phyloP scores from a whole-genome alignment of 2,113 vertebrate species.

The Erythrocercus mccallii region DNA sequence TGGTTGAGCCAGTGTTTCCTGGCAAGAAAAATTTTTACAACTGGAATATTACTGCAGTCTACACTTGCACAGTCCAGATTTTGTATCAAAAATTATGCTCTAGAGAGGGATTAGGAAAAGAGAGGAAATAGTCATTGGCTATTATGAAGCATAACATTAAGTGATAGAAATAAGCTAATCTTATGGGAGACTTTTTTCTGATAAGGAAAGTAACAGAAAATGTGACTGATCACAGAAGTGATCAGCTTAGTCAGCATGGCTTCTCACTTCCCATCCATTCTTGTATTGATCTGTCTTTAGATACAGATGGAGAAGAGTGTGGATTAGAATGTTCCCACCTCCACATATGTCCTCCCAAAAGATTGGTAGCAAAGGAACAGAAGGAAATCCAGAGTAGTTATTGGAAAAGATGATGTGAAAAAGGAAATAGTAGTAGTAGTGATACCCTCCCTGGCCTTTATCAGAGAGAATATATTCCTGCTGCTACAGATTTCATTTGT shows the following conservation, averaged over 20 bases:
- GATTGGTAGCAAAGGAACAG: background rate
- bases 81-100: background rate
- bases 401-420: background rate
- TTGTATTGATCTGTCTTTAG: background rate
- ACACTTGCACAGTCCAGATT: background rate
- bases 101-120: background rate
- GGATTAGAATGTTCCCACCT: background rate
- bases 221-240: background rate
- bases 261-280: background rate
- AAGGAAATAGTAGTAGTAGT: background rate
- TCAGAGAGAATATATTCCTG: background rate
- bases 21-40: background rate
- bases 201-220: background rate
- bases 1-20: background rate
- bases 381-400: background rate
- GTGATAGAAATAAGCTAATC: background rate
- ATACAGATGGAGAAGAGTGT: background rate
- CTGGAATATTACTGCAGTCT: background rate
- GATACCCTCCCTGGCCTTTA: background rate
- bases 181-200: background rate
- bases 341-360: background rate
- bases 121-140: background rate
- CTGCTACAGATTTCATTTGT: background rate
- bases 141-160: background rate
- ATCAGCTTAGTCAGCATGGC: background rate